Evolutionary conservation across 1,140 invertebrate species (phyloP).

Genomic region (Pollicipes pollicipes): DNA sequence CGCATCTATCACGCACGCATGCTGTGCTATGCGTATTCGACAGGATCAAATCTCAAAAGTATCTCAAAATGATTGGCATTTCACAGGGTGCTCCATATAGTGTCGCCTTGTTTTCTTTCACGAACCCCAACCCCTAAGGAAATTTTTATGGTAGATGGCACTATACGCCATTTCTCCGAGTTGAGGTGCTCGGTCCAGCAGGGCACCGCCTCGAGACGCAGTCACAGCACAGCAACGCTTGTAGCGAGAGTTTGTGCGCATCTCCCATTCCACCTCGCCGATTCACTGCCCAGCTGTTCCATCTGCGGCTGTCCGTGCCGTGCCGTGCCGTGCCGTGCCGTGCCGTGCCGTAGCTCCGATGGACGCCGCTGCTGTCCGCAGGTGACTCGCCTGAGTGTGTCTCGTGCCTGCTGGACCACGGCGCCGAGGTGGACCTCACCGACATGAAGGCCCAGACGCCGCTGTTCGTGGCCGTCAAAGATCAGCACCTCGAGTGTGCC

Average conservation of each 20-base stretch:
- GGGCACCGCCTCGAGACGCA: too few relatives aligned
- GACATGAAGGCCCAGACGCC: constrained; percentile 25
- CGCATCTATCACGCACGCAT: too few relatives aligned
- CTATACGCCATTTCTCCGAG: too few relatives aligned
- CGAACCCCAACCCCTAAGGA: too few relatives aligned
- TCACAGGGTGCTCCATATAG: too few relatives aligned
- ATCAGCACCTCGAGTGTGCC: constrained; percentile 4
- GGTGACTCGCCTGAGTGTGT: constrained; percentile 21
- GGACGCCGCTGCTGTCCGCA: constrained; percentile 7
- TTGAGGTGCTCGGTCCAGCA: too few relatives aligned
- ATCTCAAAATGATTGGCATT: too few relatives aligned
- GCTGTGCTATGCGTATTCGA: too few relatives aligned
- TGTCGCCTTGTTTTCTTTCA: too few relatives aligned
- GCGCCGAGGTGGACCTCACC: constrained; percentile 19
- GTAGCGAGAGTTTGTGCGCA: not conserved
- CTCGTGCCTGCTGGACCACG: constrained; percentile 17
- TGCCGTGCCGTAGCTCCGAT: not conserved
- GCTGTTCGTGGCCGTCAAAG: constrained; percentile 20
- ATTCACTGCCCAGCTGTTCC: not conserved
- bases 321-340: too few relatives aligned
- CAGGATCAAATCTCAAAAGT: too few relatives aligned
- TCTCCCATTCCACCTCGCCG: not conserved
- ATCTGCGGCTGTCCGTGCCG: not conserved
- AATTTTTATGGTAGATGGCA: too few relatives aligned
- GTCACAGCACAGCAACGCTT: not conserved